Evolutionary conservation across 1,140 invertebrate species (phyloP).

Genomic region (Drosophila prosaltans): DNA sequence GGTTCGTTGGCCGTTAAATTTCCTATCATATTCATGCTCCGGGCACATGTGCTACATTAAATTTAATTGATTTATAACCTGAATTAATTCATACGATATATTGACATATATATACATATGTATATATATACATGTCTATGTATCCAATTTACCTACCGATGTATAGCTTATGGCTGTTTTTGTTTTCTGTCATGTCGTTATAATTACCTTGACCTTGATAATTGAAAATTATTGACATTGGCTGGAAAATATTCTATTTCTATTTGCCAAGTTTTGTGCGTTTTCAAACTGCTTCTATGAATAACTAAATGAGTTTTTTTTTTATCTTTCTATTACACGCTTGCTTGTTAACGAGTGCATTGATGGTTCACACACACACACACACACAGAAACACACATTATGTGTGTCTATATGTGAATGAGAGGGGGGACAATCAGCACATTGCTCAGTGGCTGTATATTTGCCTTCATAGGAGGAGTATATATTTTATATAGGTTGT

Average conservation of each 20-base stretch:
- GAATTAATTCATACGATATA: conserved; percentile 57
- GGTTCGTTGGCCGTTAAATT: conserved; percentile 27
- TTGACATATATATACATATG: conserved; percentile 15
- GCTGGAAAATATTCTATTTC: conserved; percentile 20
- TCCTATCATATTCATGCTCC: conserved; percentile 45
- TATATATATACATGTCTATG: too few species aligned
- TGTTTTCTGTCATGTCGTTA: not conserved
- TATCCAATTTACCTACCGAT: too few species aligned
- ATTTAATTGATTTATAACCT: conserved; percentile 69
- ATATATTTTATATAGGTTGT: not conserved
- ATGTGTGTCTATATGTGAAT: conserved; percentile 4
- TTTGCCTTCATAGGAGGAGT: not conserved
- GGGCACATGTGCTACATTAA: conserved; percentile 31
- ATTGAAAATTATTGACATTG: conserved; percentile 25
- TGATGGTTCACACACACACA: conserved; percentile 3
- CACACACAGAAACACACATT: not conserved
- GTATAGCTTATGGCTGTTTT: conserved; percentile 23
- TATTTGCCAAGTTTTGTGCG: conserved; percentile 43
- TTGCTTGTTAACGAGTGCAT: conserved; percentile 53
- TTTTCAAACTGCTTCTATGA: conserved; percentile 54
- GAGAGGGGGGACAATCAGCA: conserved; percentile 41
- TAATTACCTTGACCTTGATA: conserved; percentile 44
- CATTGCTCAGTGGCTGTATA: conserved; percentile 6
- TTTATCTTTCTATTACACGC: not conserved
- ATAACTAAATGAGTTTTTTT: conserved; percentile 23